Evolutionary conservation across 2,113 vertebrate genomes (phyloP).

Genomic region (Rhea americana): DNA sequence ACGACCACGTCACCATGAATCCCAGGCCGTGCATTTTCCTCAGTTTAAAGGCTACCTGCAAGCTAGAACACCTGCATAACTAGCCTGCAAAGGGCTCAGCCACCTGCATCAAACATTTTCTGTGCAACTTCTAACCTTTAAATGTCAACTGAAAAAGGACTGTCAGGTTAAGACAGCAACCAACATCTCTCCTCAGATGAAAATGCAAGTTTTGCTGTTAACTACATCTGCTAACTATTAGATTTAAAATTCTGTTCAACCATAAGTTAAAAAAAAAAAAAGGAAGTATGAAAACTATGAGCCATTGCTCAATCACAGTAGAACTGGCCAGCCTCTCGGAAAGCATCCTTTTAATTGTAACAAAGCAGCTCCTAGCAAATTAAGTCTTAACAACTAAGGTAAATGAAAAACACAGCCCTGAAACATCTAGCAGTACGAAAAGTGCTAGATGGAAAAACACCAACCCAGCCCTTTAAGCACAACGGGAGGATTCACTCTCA

Average conservation of each 20-base stretch:
- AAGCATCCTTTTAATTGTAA: background rate
- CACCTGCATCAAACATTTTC: background rate
- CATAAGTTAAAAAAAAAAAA: background rate
- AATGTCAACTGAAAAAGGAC: background rate
- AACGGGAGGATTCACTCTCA: background rate
- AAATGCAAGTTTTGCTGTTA: background rate
- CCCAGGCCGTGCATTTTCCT: background rate
- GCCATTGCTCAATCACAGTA: background rate
- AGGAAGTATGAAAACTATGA: background rate
- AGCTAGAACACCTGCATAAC: background rate
- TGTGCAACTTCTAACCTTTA: background rate
- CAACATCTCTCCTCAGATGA: background rate
- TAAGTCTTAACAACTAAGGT: background rate
- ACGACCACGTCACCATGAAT: background rate
- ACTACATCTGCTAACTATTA: rapidly evolving
- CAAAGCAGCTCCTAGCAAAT: background rate
- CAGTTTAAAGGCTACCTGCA: background rate
- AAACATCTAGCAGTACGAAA: background rate
- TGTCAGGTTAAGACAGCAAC: rapidly evolving
- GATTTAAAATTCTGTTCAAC: background rate
- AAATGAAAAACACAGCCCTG: background rate
- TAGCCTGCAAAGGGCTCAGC: background rate
- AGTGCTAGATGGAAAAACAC: no score
- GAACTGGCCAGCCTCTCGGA: background rate
- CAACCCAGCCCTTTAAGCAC: background rate